phyloP scores from a whole-genome alignment of 2,113 vertebrate species.

The Dendropsophus ebraccatus region DNA sequence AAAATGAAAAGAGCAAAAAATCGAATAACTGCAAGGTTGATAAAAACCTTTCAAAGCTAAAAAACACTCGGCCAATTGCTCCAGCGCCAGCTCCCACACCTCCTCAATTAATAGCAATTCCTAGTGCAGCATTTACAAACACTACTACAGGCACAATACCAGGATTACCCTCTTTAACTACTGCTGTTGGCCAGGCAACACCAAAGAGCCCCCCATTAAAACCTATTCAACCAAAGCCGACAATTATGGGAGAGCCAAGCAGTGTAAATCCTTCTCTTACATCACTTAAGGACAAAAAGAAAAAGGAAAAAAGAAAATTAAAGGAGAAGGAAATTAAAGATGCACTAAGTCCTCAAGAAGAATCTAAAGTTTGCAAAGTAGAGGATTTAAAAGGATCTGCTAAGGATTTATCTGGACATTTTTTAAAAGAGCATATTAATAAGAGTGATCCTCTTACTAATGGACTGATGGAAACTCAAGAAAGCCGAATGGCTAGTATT shows the following conservation, averaged over 20 bases:
- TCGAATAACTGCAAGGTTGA: conserved; percentile 87
- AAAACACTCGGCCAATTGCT: conserved; percentile 89
- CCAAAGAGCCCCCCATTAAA: conserved; percentile 92
- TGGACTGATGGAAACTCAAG: conserved; percentile 87
- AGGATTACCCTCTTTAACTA: conserved; percentile 83
- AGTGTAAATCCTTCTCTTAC: conserved; percentile 86
- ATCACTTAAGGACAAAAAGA: conserved; percentile 92
- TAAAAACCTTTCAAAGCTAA: conserved; percentile 89
- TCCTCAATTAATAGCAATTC: conserved; percentile 95
- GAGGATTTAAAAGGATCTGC: conserved; percentile 85
- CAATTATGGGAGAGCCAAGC: conserved; percentile 88
- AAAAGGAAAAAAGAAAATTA: conserved; percentile 92
- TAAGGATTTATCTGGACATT: conserved; percentile 90
- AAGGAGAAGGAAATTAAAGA: conserved; percentile 95
- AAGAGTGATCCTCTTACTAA: conserved; percentile 88
- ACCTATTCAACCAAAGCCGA: conserved; percentile 97
- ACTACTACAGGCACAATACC: conserved; percentile 80
- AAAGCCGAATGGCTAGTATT: conserved; percentile 97
- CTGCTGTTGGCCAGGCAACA: conserved; percentile 86
- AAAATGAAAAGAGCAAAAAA: conserved; percentile 82
- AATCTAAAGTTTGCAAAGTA: conserved; percentile 80
- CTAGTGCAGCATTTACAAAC: conserved; percentile 83
- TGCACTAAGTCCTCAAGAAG: conserved; percentile 79
- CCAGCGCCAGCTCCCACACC: conserved; percentile 87
- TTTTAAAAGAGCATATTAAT: conserved; percentile 94